phyloP scores from a whole-genome alignment of 2,797 vertebrate species.

The Melanotaenia trifasciata region DNA sequence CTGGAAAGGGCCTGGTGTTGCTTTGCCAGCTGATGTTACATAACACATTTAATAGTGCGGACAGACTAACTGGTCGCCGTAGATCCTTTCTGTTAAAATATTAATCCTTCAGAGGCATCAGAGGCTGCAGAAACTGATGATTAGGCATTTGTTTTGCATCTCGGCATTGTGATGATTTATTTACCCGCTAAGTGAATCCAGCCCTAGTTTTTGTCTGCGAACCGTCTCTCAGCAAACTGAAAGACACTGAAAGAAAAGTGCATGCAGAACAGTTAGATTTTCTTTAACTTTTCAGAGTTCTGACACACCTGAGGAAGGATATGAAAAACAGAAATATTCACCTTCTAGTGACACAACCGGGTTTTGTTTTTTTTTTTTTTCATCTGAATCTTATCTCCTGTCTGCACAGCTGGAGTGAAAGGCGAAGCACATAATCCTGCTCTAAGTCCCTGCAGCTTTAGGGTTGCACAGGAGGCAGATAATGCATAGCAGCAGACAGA shows the following conservation, averaged over 20 bases:
- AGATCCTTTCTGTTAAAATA: not conserved
- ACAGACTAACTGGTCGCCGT: not conserved
- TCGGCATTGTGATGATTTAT: not conserved
- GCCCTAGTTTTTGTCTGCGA: not conserved
- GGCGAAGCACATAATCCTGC: slow-evolving; percentile 66
- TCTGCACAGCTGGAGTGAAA: slow-evolving; percentile 62
- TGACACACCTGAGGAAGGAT: not conserved
- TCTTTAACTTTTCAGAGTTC: not conserved
- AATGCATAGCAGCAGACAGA: slow-evolving; percentile 52
- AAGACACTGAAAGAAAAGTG: not conserved
- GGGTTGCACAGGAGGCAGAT: slow-evolving; percentile 51
- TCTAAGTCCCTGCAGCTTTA: slow-evolving; percentile 69
- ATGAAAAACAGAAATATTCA: not conserved
- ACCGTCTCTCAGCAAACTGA: not conserved
- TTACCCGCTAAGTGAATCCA: not conserved
- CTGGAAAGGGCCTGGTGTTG: not conserved
- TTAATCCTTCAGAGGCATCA: slow-evolving; percentile 7
- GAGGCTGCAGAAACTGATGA: not conserved
- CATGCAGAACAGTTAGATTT: not conserved
- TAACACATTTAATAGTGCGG: not conserved
- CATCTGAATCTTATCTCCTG: not conserved
- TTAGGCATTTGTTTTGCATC: not conserved
- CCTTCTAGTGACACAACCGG: not conserved
- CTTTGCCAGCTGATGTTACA: slow-evolving; percentile 17
- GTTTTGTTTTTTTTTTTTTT: not conserved